A percentile compares a stretch with the other conserved stretches of the same genome.
Evolutionary conservation across 2,888 invertebrate species (phyloP).

Genomic region (Nemapogon koenigi): DNA sequence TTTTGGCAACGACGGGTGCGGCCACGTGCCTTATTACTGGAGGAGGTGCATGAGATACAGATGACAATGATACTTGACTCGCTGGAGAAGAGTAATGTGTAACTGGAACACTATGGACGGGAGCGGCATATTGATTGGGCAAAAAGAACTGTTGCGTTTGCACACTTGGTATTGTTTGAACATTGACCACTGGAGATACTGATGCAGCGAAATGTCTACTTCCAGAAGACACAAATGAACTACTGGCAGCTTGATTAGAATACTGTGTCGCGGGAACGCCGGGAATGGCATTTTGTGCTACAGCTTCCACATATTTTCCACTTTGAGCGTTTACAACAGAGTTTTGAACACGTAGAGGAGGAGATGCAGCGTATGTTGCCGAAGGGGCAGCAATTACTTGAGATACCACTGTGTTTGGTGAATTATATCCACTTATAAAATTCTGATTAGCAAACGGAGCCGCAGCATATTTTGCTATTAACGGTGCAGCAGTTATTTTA

Average conservation of each 20-base stretch:
- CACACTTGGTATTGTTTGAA: conserved; percentile 5
- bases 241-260: conserved; percentile 24
- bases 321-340: conserved; percentile 21
- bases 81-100: background rate
- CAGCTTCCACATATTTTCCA: conserved; percentile 18
- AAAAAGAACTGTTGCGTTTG: conserved; percentile 18
- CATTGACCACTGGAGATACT: background rate
- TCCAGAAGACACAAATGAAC: conserved; percentile 18
- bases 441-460: conserved; percentile 42
- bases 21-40: conserved; percentile 13
- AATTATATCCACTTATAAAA: conserved; percentile 33
- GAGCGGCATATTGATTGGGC: conserved; percentile 21
- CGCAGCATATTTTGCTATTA: conserved; percentile 39
- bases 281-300: conserved; percentile 17
- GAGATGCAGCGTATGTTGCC: conserved; percentile 40
- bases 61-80: background rate
- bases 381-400: conserved; percentile 48
- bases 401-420: conserved; percentile 46
- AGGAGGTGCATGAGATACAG: conserved; percentile 1
- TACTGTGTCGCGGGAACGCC: conserved; percentile 16
- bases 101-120: conserved; percentile 6
- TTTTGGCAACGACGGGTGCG: conserved; percentile 41
- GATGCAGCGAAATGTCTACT: conserved; percentile 8
- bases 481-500: conserved; percentile 53
- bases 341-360: conserved; percentile 30